Evolutionary conservation across 1,140 invertebrate genomes (phyloP).

Genomic region (Pseudomyrmex pallidus): DNA sequence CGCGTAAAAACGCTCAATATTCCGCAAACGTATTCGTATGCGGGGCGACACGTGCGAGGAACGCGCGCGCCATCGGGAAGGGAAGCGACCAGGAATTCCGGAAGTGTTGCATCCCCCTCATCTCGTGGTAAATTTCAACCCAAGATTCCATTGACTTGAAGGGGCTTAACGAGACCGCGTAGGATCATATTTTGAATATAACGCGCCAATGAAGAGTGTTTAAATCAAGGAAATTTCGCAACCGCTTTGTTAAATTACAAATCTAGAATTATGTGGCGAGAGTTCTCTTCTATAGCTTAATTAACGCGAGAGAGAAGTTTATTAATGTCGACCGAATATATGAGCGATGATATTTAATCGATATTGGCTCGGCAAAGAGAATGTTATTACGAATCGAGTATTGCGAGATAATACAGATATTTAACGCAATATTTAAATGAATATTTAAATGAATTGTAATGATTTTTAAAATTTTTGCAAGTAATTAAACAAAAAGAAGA

Average conservation of each 20-base stretch:
- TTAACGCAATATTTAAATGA: too few relatives aligned
- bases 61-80: not conserved
- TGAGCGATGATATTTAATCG: not conserved
- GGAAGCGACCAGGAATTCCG: conserved; percentile 21
- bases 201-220: not conserved
- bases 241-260: conserved; percentile 26
- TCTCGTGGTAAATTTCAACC: conserved; percentile 39
- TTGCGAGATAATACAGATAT: too few relatives aligned
- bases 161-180: conserved; percentile 34
- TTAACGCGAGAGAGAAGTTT: not conserved
- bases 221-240: not conserved
- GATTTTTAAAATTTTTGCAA: too few relatives aligned
- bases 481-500: too few relatives aligned
- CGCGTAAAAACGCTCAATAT: conserved; percentile 63
- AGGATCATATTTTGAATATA: conserved; percentile 48
- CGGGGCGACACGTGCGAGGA: conserved; percentile 48
- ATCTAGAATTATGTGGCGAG: not conserved
- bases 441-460: too few relatives aligned
- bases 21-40: conserved; percentile 57
- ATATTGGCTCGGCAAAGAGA: not conserved
- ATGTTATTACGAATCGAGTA: too few relatives aligned
- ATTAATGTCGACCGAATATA: not conserved
- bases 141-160: conserved; percentile 44
- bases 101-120: conserved; percentile 26
- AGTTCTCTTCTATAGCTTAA: not conserved